Percentiles rank a stretch among this genome's conserved stretches.
These are phyloP conservation scores for Cephus pygmeus DNA, from an alignment of 2,888 invertebrate genomes.

Conservation along the genomic window DNA sequence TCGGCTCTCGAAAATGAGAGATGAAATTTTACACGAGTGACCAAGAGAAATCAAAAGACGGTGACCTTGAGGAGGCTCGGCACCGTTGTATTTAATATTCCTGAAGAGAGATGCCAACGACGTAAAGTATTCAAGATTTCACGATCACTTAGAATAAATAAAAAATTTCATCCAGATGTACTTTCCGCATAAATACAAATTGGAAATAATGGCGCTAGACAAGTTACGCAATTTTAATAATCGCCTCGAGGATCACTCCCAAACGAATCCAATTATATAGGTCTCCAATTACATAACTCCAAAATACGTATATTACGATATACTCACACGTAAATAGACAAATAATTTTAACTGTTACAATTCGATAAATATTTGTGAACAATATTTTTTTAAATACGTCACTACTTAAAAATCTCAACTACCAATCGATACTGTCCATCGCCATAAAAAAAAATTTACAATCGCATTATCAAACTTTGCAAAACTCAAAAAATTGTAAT, in stretches of 20 bases:
- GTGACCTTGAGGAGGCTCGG: not conserved
- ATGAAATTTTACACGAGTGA: not conserved
- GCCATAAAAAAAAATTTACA: not conserved
- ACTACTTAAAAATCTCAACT: not conserved
- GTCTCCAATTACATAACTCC: not conserved
- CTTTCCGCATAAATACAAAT: not conserved
- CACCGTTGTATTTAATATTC: not conserved
- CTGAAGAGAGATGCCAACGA: not conserved
- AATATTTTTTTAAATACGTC: not conserved
- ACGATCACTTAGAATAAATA: not conserved
- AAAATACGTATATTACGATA: not conserved
- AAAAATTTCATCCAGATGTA: not conserved
- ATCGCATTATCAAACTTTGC: not conserved
- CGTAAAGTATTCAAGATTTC: not conserved
- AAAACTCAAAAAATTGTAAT: not conserved
- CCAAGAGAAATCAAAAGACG: not conserved
- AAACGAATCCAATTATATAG: not conserved
- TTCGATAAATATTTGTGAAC: not conserved
- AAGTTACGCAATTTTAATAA: not conserved
- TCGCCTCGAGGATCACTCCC: not conserved
- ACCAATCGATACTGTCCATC: not conserved
- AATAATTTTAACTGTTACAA: not conserved
- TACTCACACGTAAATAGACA: not conserved
- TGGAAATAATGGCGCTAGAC: not conserved
- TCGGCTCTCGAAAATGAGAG: not conserved